Percentiles rank a stretch among this genome's conserved stretches.
These are phyloP conservation scores for Lutjanus campechanus DNA, from an alignment of 2,797 vertebrate genomes.

Conservation along the genomic window DNA sequence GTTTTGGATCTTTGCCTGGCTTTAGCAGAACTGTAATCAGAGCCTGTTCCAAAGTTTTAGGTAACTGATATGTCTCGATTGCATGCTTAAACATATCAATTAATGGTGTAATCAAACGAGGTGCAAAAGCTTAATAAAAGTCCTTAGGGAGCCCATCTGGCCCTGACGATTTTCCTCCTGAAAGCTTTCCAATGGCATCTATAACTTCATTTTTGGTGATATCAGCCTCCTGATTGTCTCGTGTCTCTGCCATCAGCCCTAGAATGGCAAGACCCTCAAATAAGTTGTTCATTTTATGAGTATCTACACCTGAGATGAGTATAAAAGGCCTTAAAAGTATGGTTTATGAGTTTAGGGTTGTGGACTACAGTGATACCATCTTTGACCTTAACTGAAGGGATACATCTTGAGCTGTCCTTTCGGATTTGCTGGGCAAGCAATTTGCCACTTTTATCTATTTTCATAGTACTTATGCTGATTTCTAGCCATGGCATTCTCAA, in stretches of 20 bases:
- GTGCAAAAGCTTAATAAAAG: neutral
- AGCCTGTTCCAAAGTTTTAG: neutral
- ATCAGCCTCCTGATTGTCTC: neutral
- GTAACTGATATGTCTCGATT: neutral
- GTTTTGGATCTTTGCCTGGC: no score
- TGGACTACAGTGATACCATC: neutral
- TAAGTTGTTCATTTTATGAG: neutral
- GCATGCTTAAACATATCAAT: neutral
- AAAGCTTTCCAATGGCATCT: neutral
- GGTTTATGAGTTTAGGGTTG: neutral
- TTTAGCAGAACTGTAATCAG: neutral
- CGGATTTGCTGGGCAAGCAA: neutral
- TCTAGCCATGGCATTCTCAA: constrained; percentile 5
- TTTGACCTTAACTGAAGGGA: neutral
- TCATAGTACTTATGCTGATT: neutral
- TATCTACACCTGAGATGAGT: neutral
- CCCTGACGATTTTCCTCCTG: no score
- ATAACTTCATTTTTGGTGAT: neutral
- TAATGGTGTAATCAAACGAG: neutral
- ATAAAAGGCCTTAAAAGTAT: neutral
- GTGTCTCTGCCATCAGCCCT: neutral
- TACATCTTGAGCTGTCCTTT: neutral
- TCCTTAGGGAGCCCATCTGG: neutral
- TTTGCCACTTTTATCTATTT: neutral
- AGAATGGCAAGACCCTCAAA: neutral